phyloP scores from a whole-genome alignment of 2,113 vertebrate species.

The Nematolebias whitei region DNA sequence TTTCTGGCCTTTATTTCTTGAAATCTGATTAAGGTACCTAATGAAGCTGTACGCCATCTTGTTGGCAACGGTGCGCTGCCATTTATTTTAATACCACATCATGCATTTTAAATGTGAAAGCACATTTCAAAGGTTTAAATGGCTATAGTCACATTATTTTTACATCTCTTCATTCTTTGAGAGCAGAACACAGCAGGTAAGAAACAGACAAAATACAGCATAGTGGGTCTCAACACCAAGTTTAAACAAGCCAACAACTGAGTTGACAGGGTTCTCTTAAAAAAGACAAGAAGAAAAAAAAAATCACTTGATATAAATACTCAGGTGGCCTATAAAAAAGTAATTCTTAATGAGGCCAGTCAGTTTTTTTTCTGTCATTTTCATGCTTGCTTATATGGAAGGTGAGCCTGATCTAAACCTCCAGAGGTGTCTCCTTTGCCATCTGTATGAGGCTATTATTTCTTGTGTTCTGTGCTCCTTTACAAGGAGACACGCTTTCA shows the following conservation, averaged over 20 bases:
- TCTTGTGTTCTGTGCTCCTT: conserved; percentile 21
- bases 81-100: conserved; percentile 47
- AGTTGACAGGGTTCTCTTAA: conserved; percentile 26
- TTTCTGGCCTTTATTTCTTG: conserved; percentile 22
- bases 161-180: not conserved
- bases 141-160: conserved; percentile 7
- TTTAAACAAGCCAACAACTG: not conserved
- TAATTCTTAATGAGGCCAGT: conserved; percentile 41
- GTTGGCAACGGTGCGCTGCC: conserved; percentile 25
- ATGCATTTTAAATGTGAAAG: conserved; percentile 27
- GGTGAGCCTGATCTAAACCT: conserved; percentile 51
- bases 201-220: not conserved
- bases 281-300: conserved; percentile 34
- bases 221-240: not conserved
- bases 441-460: conserved; percentile 42
- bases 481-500: conserved; percentile 34
- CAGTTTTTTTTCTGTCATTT: conserved; percentile 30
- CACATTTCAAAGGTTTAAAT: conserved; percentile 31
- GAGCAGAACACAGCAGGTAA: not conserved
- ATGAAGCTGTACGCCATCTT: conserved; percentile 55
- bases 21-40: conserved; percentile 58
- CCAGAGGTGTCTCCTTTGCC: conserved; percentile 52
- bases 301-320: conserved; percentile 59
- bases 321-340: conserved; percentile 52
- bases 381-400: conserved; percentile 48